Conservation (phyloP, 2,113 vertebrate genomes). For the Salvelinus fontinalis region DNA sequence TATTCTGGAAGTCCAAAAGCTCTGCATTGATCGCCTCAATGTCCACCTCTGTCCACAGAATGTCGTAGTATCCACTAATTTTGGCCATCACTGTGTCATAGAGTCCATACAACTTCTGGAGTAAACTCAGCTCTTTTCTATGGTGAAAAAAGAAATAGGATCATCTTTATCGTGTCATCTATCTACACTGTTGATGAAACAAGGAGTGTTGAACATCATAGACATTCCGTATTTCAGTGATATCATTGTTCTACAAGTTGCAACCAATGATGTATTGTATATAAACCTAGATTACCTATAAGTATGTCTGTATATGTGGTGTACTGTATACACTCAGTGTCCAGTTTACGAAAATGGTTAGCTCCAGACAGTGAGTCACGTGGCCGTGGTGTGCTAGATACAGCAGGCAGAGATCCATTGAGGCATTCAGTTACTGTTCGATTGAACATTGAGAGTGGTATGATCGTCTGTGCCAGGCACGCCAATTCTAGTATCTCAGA, state of each 20-base stretch:
- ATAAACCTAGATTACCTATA: too few species aligned
- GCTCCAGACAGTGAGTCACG: too few species aligned
- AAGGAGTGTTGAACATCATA: not conserved
- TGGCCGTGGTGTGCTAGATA: too few species aligned
- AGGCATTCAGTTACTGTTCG: too few species aligned
- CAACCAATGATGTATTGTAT: too few species aligned
- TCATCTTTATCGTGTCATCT: not conserved
- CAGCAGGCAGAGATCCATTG: too few species aligned
- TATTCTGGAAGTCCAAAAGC: conserved; percentile 82
- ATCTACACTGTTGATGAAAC: not conserved
- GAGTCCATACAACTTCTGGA: conserved; percentile 85
- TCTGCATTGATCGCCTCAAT: conserved; percentile 82
- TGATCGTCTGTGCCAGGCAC: too few species aligned
- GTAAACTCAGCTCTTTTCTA: conserved; percentile 76
- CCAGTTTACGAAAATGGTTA: too few species aligned
- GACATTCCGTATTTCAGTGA: not conserved
- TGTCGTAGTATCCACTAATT: conserved; percentile 78
- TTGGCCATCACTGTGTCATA: conserved; percentile 82
- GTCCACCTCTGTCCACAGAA: conserved; percentile 83
- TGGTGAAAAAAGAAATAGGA: not conserved
- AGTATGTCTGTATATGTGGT: too few species aligned
- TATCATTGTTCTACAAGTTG: not conserved
- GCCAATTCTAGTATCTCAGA: too few species aligned
- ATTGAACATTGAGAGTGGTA: too few species aligned
- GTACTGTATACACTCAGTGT: too few species aligned